A percentile compares a stretch with the other conserved stretches of the same genome.
These are phyloP conservation scores for Pentamera pediparva DNA, from an alignment of 53 echinoderm and acorn worm species.

Conservation along the genomic window DNA sequence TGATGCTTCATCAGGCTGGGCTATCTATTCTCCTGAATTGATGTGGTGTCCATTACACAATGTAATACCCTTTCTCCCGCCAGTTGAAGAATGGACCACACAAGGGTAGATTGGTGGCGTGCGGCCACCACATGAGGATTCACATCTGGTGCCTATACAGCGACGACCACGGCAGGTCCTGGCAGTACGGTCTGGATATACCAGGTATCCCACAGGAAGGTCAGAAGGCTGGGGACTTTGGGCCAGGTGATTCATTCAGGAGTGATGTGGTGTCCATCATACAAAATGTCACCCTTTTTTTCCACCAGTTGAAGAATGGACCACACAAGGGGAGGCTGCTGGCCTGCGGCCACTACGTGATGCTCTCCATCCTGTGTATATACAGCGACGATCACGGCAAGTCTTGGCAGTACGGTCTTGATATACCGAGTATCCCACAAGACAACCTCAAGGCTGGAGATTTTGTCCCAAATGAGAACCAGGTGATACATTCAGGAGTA, in stretches of 20 bases:
- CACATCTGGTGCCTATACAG: slow-evolving; percentile 49
- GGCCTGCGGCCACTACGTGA: slow-evolving; percentile 38
- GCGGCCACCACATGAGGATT: slow-evolving; percentile 39
- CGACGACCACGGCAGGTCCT: slow-evolving; percentile 63
- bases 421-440: slow-evolving; percentile 26
- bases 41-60: too few relatives aligned
- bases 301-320: slow-evolving; percentile 24
- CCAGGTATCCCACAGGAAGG: slow-evolving; percentile 20
- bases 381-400: slow-evolving; percentile 69
- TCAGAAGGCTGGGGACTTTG: slow-evolving; percentile 34
- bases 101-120: slow-evolving; percentile 45
- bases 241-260: slow-evolving; percentile 68
- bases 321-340: slow-evolving; percentile 47
- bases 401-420: slow-evolving; percentile 46
- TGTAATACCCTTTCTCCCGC: too few relatives aligned
- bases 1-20: too few relatives aligned
- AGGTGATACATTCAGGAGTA: too few relatives aligned
- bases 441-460: slow-evolving; percentile 12
- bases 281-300: too few relatives aligned
- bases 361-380: too few relatives aligned
- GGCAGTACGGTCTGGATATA: slow-evolving; percentile 42
- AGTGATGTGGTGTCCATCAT: too few relatives aligned
- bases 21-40: too few relatives aligned
- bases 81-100: slow-evolving; percentile 33
- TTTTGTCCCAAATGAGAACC: slow-evolving; percentile 58